A percentile compares a stretch with the other conserved stretches of the same genome.
These are phyloP conservation scores for Oreohelix idahoensis DNA, from an alignment of 1,140 invertebrate species.

Conservation along the genomic window DNA sequence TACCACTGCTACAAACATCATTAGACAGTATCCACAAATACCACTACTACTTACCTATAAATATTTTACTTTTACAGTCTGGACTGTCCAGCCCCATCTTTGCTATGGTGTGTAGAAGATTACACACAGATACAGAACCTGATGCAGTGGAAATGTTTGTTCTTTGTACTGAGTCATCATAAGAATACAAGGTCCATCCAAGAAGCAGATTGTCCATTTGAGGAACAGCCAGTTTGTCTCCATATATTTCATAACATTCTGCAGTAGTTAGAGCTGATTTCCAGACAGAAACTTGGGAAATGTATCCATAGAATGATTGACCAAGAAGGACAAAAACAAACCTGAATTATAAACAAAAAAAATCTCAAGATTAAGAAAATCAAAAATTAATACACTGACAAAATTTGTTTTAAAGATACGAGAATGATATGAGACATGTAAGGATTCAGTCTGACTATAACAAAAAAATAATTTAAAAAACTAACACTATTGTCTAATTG, in stretches of 20 bases:
- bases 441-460: too few relatives aligned
- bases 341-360: not conserved
- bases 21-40: too few relatives aligned
- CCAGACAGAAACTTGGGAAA: conserved; percentile 22
- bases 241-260: not conserved
- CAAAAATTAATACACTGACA: too few relatives aligned
- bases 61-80: not conserved
- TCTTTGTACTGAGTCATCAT: not conserved
- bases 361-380: not conserved
- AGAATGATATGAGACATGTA: too few relatives aligned
- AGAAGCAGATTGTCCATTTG: not conserved
- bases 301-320: conserved; percentile 21
- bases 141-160: not conserved
- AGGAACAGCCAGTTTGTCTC: not conserved
- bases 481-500: too few relatives aligned
- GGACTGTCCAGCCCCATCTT: not conserved
- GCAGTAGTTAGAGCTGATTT: not conserved
- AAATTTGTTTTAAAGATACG: too few relatives aligned
- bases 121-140: not conserved
- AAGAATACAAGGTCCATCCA: conserved; percentile 22
- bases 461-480: too few relatives aligned
- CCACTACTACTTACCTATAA: conserved; percentile 2
- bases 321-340: conserved; percentile 18
- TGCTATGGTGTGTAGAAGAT: not conserved
- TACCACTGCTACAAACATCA: too few relatives aligned